Conservation (phyloP, 2,888 invertebrate genomes). For the Lysandra bellargus region DNA sequence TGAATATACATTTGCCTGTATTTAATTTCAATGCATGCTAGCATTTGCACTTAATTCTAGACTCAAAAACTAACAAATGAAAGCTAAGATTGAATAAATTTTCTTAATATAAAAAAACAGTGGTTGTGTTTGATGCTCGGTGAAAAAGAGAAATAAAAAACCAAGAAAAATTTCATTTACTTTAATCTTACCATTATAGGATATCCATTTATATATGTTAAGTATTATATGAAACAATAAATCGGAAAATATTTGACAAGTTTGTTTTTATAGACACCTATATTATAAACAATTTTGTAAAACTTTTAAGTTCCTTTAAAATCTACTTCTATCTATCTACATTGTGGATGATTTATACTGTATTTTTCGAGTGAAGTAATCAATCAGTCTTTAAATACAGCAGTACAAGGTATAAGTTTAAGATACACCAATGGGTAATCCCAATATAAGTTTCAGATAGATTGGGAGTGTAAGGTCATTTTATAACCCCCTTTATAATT, state of each 20-base stretch:
- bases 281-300: slow-evolving; percentile 21
- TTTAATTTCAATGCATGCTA: background rate
- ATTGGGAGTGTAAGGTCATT: no score
- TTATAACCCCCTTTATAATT: no score
- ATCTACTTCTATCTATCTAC: background rate
- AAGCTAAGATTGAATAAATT: slow-evolving; percentile 42
- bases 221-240: slow-evolving; percentile 54
- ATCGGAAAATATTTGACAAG: slow-evolving; percentile 55
- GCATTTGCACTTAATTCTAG: background rate
- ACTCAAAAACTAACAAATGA: no score
- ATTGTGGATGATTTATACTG: background rate
- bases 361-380: background rate
- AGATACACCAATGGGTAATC: no score
- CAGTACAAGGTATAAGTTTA: no score
- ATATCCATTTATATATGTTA: slow-evolving; percentile 52
- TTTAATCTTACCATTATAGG: slow-evolving; percentile 54
- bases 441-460: no score
- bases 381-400: background rate
- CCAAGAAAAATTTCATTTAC: slow-evolving; percentile 47
- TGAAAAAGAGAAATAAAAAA: slow-evolving; percentile 55
- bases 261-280: slow-evolving; percentile 42
- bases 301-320: background rate
- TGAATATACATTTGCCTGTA: background rate
- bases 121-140: slow-evolving; percentile 93
- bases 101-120: slow-evolving; percentile 81